Evolutionary conservation across 2,888 invertebrate genomes (phyloP), one percentile per base, ranked within the genome.

Genomic region (Eupithecia centaureata): DNA sequence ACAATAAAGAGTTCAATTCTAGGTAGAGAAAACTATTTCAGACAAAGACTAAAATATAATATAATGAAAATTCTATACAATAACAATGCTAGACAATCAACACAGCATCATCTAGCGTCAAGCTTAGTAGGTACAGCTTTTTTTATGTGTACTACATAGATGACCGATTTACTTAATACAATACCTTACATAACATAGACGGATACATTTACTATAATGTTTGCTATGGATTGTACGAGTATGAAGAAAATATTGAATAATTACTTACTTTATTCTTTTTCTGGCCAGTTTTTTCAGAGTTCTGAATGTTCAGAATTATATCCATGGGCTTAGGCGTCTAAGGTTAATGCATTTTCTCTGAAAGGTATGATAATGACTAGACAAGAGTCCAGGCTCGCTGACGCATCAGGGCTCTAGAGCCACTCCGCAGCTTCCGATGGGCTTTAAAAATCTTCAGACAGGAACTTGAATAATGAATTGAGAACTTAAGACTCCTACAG

Each of bases 391-490:
- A 1, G 4, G 3, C 42, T 3, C 12, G 47, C 47, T 47, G 47
- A 47, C 47, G 12, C 47, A 47, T 10, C 47, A 12, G 18, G 18
- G 47, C 42, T 47, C 22, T 22, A 47, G 18, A 47, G 22, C 3
- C 47, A 22, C 47, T 47, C 22, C 2, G 22, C 47, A 10, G 47
- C 47, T 10, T 10, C 18, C 5, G 47, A 47, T 22, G 42, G 18
- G 10, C 22, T 22, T 47, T 47, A 3, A 47, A 18, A 22, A 47
- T 56, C 54, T 56, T 30, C 54, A 56, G 30, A 56, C 54, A 12
- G 30, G 30, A 5, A 28, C 54, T 56, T 56, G 54, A 56, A 30
- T 56, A 47, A 56, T 56, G 18, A 56, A 56, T 56, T 18, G 28
- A 54, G 54, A 13, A 54, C 54, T 54, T n/a, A n/a, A 56, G n/a